Base-by-base conservation (phyloP, 2,888 invertebrate genomes). In the Abrostola tripartita region DNA sequence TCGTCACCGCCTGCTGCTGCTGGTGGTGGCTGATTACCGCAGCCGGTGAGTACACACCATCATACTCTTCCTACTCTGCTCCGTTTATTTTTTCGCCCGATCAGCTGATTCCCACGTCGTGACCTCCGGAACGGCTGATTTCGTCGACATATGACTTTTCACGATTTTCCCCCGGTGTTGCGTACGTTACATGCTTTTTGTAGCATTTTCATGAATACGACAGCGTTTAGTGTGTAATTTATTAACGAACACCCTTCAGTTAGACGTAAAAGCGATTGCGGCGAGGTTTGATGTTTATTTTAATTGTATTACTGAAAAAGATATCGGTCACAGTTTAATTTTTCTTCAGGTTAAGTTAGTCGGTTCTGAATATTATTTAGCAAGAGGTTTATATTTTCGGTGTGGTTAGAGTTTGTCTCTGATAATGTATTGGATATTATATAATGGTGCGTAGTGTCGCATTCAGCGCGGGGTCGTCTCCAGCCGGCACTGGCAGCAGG, bases 21-120 rank as follows among this genome's bases (percentile, higher is more conserved):
- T 93, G 93, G 92, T 95, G 94, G 94, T 94, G 94, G 94, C 93
- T 94, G 89, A 90, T 90, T 83, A 86, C 89, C 86, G 91, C 94
- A 91, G 92, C 93, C 94, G 95, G 95, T 95, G 84, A 94, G 94
- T 94, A 90, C 88, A 14, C 57, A 52, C 58, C 56, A 62, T 61
- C 52, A 58, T 63, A 51, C 56, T 65, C 52, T 66, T 49, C 41
- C 11, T 8, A 42, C 58, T 54, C 44, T 52, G n/a, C 55, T 62
- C 62, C 36, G 42, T 47, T 52, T 50, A 41, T 60, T 12, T 52
- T 38, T 41, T n/a, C 61, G 59, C 64, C 49, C 76, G 81, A 89
- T 85, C 93, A 92, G 91, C 92, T 92, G 92, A 87, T 91, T 74
- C 77, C 57, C 65, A 76, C 74, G 69, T 56, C 77, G 74, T 76